These are phyloP conservation scores for Crotalus viridis DNA, from an alignment of 2,113 vertebrate genomes.

Conservation along the genomic window DNA sequence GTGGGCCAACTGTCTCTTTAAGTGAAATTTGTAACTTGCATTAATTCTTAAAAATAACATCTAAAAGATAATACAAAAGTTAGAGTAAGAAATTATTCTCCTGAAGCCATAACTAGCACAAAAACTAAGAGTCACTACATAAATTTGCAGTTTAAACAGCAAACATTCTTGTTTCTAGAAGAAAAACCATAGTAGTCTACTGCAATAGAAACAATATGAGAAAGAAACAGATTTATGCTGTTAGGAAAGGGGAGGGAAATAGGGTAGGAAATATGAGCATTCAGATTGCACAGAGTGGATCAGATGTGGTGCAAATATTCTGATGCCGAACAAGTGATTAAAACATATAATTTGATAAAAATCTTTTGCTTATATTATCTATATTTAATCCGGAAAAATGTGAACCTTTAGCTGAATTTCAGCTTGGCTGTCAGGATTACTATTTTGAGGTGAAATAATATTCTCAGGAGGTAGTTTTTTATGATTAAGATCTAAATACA, in stretches of 20 bases:
- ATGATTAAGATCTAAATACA: neutral
- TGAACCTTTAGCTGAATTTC: neutral
- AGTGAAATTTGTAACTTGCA: conserved; percentile 88
- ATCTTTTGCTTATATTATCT: neutral
- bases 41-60: conserved; percentile 94
- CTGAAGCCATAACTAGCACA: neutral
- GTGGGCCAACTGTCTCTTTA: conserved; percentile 91
- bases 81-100: neutral
- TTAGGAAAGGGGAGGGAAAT: neutral
- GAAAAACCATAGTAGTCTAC: neutral
- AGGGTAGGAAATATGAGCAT: neutral
- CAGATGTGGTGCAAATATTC: neutral
- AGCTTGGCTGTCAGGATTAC: neutral
- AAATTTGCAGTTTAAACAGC: neutral
- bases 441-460: neutral
- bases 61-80: conserved; percentile 66
- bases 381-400: neutral
- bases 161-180: neutral
- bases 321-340: neutral
- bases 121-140: neutral
- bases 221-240: neutral
- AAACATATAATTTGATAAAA: neutral
- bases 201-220: neutral
- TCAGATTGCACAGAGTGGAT: neutral
- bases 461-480: neutral